These are phyloP conservation scores for Drosophila formosana DNA, from an alignment of 2,888 invertebrate genomes.

Conservation along the genomic window DNA sequence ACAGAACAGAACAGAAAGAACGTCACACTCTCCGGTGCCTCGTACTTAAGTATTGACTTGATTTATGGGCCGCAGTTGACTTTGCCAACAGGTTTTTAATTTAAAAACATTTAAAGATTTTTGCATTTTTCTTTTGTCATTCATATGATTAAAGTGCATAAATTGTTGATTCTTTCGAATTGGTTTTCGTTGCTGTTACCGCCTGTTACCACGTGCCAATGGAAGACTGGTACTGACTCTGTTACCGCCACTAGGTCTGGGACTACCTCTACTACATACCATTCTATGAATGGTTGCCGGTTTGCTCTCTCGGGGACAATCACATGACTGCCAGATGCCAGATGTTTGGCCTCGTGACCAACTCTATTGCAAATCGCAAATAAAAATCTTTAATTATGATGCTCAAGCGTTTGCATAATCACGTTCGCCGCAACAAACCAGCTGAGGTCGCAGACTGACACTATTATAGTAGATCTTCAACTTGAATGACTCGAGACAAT, in stretches of 20 bases:
- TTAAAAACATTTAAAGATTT: slow-evolving; percentile 35
- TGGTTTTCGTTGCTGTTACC: slow-evolving; percentile 13
- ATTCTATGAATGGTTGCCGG: slow-evolving; percentile 3
- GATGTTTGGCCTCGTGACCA: slow-evolving; percentile 31
- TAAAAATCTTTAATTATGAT: slow-evolving; percentile 17
- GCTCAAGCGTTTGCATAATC: slow-evolving; percentile 13
- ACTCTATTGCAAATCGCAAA: slow-evolving; percentile 14
- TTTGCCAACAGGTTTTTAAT: slow-evolving; percentile 52
- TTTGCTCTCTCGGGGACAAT: neutral
- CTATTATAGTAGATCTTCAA: slow-evolving; percentile 1
- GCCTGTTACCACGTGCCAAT: slow-evolving; percentile 30
- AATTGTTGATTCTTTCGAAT: slow-evolving; percentile 13
- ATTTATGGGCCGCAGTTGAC: slow-evolving; percentile 37
- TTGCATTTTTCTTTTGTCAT: slow-evolving; percentile 24
- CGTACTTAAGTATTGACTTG: slow-evolving; percentile 30
- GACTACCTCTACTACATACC: slow-evolving; percentile 1
- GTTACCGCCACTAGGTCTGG: slow-evolving; percentile 7
- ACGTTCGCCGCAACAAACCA: slow-evolving; percentile 13
- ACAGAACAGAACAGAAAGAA: slow-evolving; percentile 7
- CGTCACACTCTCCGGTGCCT: slow-evolving; percentile 6
- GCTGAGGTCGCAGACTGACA: neutral
- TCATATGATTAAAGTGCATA: slow-evolving; percentile 32
- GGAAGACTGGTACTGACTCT: slow-evolving; percentile 9
- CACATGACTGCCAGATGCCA: slow-evolving; percentile 20
- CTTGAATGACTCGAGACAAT: neutral